A percentile compares a stretch with the other conserved stretches of the same genome.
Conservation (phyloP, 1,140 invertebrate genomes). For the Bombyx mandarina region DNA sequence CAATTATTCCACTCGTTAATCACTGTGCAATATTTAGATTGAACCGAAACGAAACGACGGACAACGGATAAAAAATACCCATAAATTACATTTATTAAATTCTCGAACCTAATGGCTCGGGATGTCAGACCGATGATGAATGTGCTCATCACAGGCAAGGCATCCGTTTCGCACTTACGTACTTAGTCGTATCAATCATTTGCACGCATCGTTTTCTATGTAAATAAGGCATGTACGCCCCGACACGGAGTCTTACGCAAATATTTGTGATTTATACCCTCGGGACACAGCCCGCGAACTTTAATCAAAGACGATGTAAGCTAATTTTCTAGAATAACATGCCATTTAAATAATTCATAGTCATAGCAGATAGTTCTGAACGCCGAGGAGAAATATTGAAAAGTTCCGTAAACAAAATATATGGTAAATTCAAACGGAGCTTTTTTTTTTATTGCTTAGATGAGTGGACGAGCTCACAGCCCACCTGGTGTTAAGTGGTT, state of each 20-base stretch:
- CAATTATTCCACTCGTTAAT: no score
- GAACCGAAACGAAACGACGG: background rate
- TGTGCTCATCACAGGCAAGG: conserved; percentile 25
- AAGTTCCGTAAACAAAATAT: no score
- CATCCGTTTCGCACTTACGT: conserved; percentile 17
- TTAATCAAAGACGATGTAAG: no score
- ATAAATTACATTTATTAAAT: conserved; percentile 8
- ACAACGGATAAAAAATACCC: background rate
- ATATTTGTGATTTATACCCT: conserved; percentile 6
- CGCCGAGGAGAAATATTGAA: no score
- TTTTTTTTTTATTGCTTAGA: no score
- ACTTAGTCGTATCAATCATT: conserved; percentile 40
- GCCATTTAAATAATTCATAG: no score
- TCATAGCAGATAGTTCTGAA: no score
- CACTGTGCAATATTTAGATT: no score
- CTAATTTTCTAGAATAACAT: no score
- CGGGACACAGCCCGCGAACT: background rate
- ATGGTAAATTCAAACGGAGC: no score
- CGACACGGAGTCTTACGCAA: conserved; percentile 14
- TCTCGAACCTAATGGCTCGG: conserved; percentile 1
- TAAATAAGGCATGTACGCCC: conserved; percentile 30
- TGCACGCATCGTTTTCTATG: conserved; percentile 28
- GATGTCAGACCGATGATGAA: conserved; percentile 21
- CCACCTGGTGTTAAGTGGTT: no score
- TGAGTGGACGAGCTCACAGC: no score